phyloP scores from a whole-genome alignment of 1,140 invertebrate species.

The Cydia strobilella region DNA sequence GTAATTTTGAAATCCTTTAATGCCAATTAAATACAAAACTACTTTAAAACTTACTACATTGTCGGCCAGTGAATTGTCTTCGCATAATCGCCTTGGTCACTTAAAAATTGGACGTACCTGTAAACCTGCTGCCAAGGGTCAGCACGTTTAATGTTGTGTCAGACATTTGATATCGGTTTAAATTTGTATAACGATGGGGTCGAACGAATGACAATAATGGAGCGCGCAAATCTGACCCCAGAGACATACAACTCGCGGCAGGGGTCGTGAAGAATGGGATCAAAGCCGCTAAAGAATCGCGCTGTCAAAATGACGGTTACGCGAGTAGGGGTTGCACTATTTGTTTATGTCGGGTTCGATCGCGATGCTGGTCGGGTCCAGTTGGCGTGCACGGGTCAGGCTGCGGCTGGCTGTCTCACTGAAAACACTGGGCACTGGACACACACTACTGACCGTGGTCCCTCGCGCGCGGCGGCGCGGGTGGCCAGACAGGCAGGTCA shows the following conservation, averaged over 20 bases:
- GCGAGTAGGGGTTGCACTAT: neutral
- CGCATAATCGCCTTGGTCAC: neutral
- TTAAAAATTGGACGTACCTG: neutral
- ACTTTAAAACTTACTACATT: neutral
- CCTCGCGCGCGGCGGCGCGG: constrained; percentile 46
- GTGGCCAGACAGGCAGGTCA: constrained; percentile 69
- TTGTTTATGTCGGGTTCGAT: constrained; percentile 26
- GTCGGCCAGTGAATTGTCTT: neutral
- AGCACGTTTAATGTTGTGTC: constrained; percentile 13
- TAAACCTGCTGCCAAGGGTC: constrained; percentile 1
- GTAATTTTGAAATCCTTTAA: too few species aligned
- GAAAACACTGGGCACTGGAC: constrained; percentile 23
- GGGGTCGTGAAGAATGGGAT: constrained; percentile 42
- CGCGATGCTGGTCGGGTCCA: constrained; percentile 36
- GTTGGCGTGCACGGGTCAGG: neutral
- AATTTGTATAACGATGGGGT: constrained; percentile 37
- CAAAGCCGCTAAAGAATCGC: constrained; percentile 31
- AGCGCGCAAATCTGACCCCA: constrained; percentile 42
- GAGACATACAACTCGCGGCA: constrained; percentile 37
- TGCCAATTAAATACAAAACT: too few species aligned
- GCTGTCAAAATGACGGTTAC: neutral
- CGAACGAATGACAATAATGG: constrained; percentile 43
- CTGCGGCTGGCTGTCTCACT: constrained; percentile 9
- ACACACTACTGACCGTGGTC: constrained; percentile 62
- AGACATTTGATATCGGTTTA: constrained; percentile 17